A percentile compares a stretch with the other conserved stretches of the same genome.
phyloP scores from a whole-genome alignment of 2,113 vertebrate genomes.

The Myotis brandtii region DNA sequence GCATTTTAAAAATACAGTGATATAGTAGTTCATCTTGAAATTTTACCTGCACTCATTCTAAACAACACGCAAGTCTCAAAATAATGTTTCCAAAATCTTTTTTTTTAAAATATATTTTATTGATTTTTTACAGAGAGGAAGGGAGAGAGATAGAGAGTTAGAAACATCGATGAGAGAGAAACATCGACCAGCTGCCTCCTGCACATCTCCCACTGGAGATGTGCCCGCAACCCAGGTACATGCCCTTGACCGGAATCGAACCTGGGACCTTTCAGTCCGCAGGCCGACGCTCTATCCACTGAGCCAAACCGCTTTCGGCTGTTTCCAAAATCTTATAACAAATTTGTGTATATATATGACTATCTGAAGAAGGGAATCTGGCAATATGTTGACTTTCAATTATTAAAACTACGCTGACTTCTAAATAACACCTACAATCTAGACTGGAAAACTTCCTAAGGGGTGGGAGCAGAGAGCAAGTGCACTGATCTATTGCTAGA shows the following conservation, averaged over 20 bases:
- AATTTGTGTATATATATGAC: background rate
- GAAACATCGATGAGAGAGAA: no score
- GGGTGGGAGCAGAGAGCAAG: background rate
- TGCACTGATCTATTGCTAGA: background rate
- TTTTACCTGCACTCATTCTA: conserved; percentile 6
- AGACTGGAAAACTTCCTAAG: background rate
- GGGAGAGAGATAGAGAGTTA: no score
- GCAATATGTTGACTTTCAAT: background rate
- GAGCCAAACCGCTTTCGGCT: no score
- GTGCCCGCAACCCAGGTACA: no score
- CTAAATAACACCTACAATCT: conserved; percentile 1
- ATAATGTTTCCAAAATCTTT: conserved; percentile 19
- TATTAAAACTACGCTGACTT: background rate
- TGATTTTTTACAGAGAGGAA: no score
- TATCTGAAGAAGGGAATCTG: background rate
- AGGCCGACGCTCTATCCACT: no score
- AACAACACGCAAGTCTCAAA: conserved; percentile 1
- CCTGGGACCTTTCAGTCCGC: no score
- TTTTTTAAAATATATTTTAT: no score
- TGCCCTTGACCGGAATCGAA: no score
- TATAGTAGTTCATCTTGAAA: background rate
- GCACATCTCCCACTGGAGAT: no score
- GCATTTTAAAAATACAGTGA: background rate
- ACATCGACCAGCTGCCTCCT: no score
- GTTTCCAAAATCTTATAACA: conserved; percentile 22